A percentile compares a stretch with the other conserved stretches of the same genome.
phyloP scores from a whole-genome alignment of 1,140 invertebrate genomes.

The Caerostris extrusa region DNA sequence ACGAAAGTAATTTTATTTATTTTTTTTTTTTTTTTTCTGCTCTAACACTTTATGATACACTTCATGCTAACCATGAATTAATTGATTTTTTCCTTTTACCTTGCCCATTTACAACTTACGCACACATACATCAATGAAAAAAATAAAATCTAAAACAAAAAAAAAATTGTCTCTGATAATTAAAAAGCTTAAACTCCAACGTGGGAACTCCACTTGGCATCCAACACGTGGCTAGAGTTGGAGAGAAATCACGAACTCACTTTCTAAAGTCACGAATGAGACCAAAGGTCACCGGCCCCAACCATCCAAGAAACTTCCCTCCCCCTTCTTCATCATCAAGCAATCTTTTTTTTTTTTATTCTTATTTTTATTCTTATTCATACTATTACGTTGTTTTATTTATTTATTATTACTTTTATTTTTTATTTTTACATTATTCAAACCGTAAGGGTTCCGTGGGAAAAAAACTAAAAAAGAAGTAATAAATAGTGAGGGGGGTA shows the following conservation, averaged over 20 bases:
- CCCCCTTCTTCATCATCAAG: constrained; percentile 23
- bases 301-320: background rate
- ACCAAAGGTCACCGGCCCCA: constrained; percentile 60
- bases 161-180: constrained; percentile 60
- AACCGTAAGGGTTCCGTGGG: constrained; percentile 58
- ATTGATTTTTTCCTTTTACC: constrained; percentile 55
- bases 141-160: constrained; percentile 17
- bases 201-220: constrained; percentile 50
- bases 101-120: background rate
- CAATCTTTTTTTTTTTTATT: constrained; percentile 35
- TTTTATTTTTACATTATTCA: background rate
- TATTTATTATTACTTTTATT: background rate
- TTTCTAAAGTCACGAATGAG: constrained; percentile 69
- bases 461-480: constrained; percentile 61
- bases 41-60: constrained; percentile 57
- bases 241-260: constrained; percentile 36
- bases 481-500: constrained; percentile 54
- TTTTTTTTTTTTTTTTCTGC: background rate
- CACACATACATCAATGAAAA: background rate
- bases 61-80: constrained; percentile 63
- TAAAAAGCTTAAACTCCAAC: constrained; percentile 44
- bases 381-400: constrained; percentile 22
- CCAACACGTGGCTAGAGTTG: constrained; percentile 33
- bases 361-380: constrained; percentile 37
- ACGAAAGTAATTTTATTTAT: background rate